Evolutionary conservation across 30 jellyfish, hydroid and myxozoan species (phyloP), one percentile per base, ranked within the genome.

Genomic region (Cassiopea xamachana): DNA sequence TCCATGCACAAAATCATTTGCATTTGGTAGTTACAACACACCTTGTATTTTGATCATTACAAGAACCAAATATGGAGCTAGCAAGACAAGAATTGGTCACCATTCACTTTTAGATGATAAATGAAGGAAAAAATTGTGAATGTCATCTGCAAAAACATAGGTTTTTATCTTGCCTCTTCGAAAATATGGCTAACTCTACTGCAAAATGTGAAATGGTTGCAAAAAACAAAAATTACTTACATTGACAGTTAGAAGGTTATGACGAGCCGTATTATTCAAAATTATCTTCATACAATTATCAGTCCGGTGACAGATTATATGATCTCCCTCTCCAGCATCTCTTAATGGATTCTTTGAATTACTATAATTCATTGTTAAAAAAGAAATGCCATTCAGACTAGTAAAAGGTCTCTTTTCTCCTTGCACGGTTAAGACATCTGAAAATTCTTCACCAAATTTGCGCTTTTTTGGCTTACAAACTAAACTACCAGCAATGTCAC

Each of bases 261-360:
- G 94, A 44, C 94, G 81, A 16, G 91, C 89, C 7, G 94, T 82
- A 79, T 95, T 95, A 70, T 95, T 95, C 71, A 95, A 48, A 5
- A 94, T 79, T 69, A 95, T 92, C 83, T 78, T 85, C 97, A 95
- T 83, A 73, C 68, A 91, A 46, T 81, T 81, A 8, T 87, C 89
- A 16, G 72, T 64, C 46, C 47, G 80, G 7, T 74, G 67, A 79
- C 97, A 81, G 19, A 95, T 70, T 14, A 95, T 90, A 61, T 85
- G 90, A 50, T 87, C 92, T 19, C 89, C 90, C 81, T 85, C 92
- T 1, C 91, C 93, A 69, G 91, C 88, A 47, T 86, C 92, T 55
- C 92, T 87, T 68, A 94, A 69, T 2, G 95, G 83, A 19, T 93
- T 77, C 80, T 93, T 93, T 18, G 89, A 18, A 50, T 77, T 86